Percentiles rank a stretch among this genome's conserved stretches.
phyloP scores from a whole-genome alignment of 2,113 vertebrate species.

The Neomonachus schauinslandi region DNA sequence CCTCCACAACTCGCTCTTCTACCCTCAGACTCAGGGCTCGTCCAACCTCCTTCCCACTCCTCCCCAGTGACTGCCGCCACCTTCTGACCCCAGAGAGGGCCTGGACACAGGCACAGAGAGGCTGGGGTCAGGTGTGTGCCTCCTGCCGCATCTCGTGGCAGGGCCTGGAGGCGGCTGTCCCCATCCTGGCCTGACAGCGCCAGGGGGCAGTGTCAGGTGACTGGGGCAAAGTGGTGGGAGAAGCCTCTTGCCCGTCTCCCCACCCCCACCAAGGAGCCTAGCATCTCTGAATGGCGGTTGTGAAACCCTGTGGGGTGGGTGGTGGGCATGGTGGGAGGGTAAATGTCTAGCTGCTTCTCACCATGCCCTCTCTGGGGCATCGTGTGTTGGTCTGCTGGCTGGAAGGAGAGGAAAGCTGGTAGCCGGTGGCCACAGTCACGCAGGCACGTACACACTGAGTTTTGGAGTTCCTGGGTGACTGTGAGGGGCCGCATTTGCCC shows the following conservation, averaged over 20 bases:
- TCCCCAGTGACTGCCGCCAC: neutral
- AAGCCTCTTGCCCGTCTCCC: neutral
- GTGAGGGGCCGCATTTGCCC: neutral
- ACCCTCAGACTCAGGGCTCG: neutral
- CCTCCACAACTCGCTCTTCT: neutral
- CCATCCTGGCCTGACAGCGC: neutral
- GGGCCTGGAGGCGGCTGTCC: neutral
- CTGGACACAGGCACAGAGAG: neutral
- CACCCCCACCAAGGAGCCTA: neutral
- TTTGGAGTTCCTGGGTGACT: neutral
- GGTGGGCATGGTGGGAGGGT: neutral
- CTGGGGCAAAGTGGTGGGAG: neutral
- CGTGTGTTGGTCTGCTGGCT: too few species aligned
- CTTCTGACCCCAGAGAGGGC: neutral
- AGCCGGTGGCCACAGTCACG: neutral
- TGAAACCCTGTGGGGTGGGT: neutral
- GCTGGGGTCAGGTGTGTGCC: neutral
- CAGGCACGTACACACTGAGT: neutral
- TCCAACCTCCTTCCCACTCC: neutral
- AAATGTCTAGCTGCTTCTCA: neutral
- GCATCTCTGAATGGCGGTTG: too few species aligned
- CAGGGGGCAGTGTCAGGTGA: neutral
- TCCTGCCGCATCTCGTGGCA: neutral
- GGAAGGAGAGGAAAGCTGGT: neutral
- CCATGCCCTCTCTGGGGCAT: neutral